phyloP scores from a whole-genome alignment of 2,113 vertebrate genomes.

The Chionodraco myersi region DNA sequence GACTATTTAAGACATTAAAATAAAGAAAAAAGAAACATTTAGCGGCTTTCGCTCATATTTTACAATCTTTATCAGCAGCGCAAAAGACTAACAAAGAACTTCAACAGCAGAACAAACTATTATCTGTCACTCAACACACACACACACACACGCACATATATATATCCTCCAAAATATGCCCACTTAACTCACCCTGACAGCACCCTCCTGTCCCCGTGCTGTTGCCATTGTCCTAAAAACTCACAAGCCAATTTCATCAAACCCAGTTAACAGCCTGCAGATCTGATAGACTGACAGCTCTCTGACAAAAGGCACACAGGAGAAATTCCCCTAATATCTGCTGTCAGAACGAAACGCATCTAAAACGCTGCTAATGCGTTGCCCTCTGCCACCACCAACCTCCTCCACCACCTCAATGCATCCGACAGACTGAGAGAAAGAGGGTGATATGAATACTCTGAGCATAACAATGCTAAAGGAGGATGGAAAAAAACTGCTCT shows the following conservation, averaged over 20 bases:
- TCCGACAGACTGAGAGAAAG: conserved; percentile 33
- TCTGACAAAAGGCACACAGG: conserved; percentile 66
- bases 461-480: conserved; percentile 61
- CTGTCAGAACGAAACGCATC: conserved; percentile 68
- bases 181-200: conserved; percentile 55
- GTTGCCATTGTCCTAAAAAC: conserved; percentile 62
- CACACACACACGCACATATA: conserved; percentile 13
- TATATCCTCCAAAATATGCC: conserved; percentile 34
- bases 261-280: conserved; percentile 61
- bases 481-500: conserved; percentile 37
- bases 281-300: conserved; percentile 67
- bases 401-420: conserved; percentile 26
- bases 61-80: not conserved
- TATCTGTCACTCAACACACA: conserved; percentile 11
- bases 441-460: conserved; percentile 66
- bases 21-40: not conserved
- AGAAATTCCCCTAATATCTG: conserved; percentile 61
- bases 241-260: conserved; percentile 58
- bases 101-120: not conserved
- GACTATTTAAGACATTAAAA: too few species aligned
- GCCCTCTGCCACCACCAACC: conserved; percentile 21
- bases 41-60: not conserved
- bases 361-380: conserved; percentile 67
- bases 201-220: conserved; percentile 13
- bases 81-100: conserved; percentile 5